Evolutionary conservation across 2,113 vertebrate genomes (phyloP).

Genomic region (Colossoma macropomum): DNA sequence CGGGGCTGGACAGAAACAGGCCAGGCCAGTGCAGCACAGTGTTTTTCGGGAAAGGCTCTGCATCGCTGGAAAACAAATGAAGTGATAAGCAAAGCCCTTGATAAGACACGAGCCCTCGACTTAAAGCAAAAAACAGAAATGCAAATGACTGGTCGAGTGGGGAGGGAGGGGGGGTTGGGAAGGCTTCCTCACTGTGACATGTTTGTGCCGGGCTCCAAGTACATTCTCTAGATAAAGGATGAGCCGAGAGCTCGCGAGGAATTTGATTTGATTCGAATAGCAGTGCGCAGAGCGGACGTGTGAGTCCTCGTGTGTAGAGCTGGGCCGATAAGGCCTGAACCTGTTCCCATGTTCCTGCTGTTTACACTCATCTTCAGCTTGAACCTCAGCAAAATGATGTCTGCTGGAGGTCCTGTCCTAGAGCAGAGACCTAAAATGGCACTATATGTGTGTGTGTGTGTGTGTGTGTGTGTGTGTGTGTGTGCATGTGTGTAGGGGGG

Average conservation of each 20-base stretch:
- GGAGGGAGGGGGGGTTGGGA: constrained; percentile 56
- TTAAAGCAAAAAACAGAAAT: constrained; percentile 67
- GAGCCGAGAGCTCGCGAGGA: constrained; percentile 75
- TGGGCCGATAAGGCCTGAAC: constrained; percentile 69
- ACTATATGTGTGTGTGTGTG: constrained; percentile 1
- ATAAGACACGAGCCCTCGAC: constrained; percentile 66
- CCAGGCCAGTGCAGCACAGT: constrained; percentile 67
- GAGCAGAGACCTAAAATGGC: background rate
- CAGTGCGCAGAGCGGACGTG: constrained; percentile 72
- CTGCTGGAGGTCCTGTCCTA: background rate
- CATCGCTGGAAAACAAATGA: constrained; percentile 76
- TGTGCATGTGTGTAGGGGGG: background rate
- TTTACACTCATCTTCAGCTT: constrained; percentile 39
- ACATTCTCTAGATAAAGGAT: constrained; percentile 83
- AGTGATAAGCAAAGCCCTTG: constrained; percentile 73
- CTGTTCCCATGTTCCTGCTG: constrained; percentile 64
- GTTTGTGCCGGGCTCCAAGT: constrained; percentile 78
- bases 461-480: constrained; percentile 1
- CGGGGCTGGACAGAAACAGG: constrained; percentile 44
- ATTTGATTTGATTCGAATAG: constrained; percentile 81
- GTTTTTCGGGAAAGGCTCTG: constrained; percentile 77
- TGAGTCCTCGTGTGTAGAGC: constrained; percentile 60
- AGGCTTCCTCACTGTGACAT: constrained; percentile 78
- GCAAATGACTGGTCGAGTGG: constrained; percentile 66
- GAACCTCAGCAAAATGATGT: background rate